phyloP scores from a whole-genome alignment of 2,113 vertebrate genomes.

The Vicugna pacos region DNA sequence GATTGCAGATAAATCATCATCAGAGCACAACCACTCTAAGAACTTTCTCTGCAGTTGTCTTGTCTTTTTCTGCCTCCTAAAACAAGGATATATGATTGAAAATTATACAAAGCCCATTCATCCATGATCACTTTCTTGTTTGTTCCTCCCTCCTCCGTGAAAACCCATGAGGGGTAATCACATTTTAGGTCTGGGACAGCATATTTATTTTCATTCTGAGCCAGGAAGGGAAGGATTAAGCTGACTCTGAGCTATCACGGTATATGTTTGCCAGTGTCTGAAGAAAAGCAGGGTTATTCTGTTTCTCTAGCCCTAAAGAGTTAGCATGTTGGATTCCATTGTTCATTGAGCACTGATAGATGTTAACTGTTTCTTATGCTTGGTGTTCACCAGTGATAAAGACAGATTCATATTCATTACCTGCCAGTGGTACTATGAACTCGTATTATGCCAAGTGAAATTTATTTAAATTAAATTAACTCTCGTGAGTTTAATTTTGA shows the following conservation, averaged over 20 bases:
- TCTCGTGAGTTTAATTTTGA: conserved; percentile 55
- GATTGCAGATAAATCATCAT: not conserved
- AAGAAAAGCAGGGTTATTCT: conserved; percentile 58
- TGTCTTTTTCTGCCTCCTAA: not conserved
- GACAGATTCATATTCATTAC: not conserved
- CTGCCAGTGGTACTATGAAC: not conserved
- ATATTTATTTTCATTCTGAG: conserved; percentile 64
- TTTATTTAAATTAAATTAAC: not conserved
- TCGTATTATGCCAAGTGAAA: not conserved
- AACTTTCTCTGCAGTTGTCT: not conserved
- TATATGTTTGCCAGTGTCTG: not conserved
- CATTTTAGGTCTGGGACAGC: not conserved
- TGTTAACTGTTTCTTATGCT: not conserved
- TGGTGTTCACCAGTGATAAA: not conserved
- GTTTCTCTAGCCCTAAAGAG: not conserved
- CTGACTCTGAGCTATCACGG: not conserved
- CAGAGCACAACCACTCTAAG: not conserved
- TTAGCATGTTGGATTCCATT: not conserved
- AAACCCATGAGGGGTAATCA: not conserved
- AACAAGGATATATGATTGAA: not conserved
- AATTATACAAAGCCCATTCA: not conserved
- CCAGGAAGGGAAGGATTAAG: conserved; percentile 45
- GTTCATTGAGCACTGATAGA: not conserved
- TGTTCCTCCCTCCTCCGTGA: not conserved
- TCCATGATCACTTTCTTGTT: not conserved